These are phyloP conservation scores for Premnoplex brunnescens DNA, from an alignment of 2,797 vertebrate genomes.

Conservation along the genomic window DNA sequence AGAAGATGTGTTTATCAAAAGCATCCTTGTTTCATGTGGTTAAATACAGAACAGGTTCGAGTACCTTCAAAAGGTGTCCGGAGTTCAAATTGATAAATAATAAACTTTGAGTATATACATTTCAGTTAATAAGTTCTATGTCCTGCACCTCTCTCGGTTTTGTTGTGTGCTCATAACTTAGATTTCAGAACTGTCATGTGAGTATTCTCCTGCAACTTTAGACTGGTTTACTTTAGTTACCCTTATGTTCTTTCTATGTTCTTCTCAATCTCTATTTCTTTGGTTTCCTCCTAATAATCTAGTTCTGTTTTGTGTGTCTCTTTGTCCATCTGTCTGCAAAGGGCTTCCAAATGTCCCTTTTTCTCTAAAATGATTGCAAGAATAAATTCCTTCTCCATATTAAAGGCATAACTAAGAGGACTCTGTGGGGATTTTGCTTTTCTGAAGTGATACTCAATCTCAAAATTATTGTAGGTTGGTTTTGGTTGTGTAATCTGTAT, in stretches of 20 bases:
- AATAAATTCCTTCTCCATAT: neutral
- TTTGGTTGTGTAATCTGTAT: neutral
- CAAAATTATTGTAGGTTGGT: neutral
- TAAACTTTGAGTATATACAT: neutral
- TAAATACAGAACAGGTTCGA: neutral
- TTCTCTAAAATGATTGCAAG: rapidly evolving
- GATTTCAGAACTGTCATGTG: neutral
- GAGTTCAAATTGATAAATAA: neutral
- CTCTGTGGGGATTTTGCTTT: neutral
- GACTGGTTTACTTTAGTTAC: neutral
- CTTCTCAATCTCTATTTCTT: neutral
- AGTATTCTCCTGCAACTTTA: neutral
- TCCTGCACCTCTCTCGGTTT: neutral
- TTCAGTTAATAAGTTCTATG: neutral
- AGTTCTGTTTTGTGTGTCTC: neutral
- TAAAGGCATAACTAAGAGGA: neutral
- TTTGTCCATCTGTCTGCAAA: neutral
- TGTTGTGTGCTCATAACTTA: neutral
- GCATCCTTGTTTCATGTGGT: neutral
- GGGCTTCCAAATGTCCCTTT: neutral
- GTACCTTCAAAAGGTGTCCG: neutral
- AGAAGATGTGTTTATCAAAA: neutral
- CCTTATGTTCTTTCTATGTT: neutral
- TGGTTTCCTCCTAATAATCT: neutral
- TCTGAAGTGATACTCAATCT: neutral